Conservation (phyloP, 2,888 invertebrate genomes). For the Melinaea marsaeus region DNA sequence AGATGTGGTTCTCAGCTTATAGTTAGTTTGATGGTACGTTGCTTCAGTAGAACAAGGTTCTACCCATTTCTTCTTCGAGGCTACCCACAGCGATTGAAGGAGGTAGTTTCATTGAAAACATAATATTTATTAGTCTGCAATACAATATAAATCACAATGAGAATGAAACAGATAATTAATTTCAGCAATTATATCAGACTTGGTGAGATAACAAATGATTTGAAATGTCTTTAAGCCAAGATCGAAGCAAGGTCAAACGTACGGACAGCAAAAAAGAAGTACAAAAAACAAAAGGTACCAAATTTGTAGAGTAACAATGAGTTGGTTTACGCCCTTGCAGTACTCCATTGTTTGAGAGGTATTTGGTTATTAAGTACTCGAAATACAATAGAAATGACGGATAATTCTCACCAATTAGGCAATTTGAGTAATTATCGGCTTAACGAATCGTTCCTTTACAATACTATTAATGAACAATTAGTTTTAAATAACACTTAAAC, state of each 20-base stretch:
- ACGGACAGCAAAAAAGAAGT: conserved; percentile 28
- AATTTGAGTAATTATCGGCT: conserved; percentile 19
- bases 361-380: conserved; percentile 16
- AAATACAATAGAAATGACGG: conserved; percentile 22
- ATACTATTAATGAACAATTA: background rate
- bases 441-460: conserved; percentile 8
- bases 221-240: conserved; percentile 42
- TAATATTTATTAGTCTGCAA: too few species aligned
- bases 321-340: conserved; percentile 19
- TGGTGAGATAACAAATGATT: conserved; percentile 24
- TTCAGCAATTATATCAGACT: conserved; percentile 25
- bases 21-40: too few species aligned
- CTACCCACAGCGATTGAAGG: too few species aligned
- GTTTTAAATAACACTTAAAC: too few species aligned
- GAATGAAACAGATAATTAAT: conserved; percentile 20
- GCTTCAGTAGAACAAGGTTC: too few species aligned
- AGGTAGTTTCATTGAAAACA: too few species aligned
- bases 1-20: too few species aligned
- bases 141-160: conserved; percentile 7
- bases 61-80: too few species aligned
- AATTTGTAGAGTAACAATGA: conserved; percentile 7
- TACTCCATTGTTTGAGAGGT: conserved; percentile 22
- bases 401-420: conserved; percentile 24
- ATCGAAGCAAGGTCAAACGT: conserved; percentile 44
- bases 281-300: background rate